Evolutionary conservation across 2,888 invertebrate genomes (phyloP).

Genomic region (Eupithecia subumbrata): DNA sequence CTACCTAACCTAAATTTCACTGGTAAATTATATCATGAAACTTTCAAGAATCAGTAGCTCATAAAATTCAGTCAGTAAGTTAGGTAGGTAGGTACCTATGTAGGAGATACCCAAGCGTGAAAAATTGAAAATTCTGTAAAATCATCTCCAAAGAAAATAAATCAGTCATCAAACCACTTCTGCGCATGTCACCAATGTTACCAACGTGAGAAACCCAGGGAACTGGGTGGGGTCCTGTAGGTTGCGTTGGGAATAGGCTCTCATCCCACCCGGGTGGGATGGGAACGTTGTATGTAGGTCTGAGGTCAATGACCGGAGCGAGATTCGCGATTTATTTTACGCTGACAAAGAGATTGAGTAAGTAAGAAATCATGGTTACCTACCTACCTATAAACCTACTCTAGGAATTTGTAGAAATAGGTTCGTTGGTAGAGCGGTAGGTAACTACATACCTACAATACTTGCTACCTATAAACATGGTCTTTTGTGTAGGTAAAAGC

Average conservation of each 20-base stretch:
- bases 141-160: background rate
- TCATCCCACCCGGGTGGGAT: background rate
- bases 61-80: no score
- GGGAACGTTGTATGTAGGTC: background rate
- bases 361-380: background rate
- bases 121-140: background rate
- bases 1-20: no score
- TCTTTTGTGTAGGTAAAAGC: background rate
- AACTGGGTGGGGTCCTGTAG: conserved; percentile 2
- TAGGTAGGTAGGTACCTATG: no score
- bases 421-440: no score
- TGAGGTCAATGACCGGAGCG: conserved; percentile 1
- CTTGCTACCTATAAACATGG: background rate
- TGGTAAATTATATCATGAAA: no score
- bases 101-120: no score
- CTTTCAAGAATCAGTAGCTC: no score
- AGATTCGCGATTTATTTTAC: background rate
- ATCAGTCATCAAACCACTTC: background rate
- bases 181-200: conserved; percentile 20
- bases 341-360: background rate
- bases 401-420: no score
- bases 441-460: background rate
- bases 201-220: conserved; percentile 18
- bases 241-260: background rate
- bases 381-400: no score